Conservation (phyloP, 1,140 invertebrate species). For the Sarcophaga peregrina region DNA sequence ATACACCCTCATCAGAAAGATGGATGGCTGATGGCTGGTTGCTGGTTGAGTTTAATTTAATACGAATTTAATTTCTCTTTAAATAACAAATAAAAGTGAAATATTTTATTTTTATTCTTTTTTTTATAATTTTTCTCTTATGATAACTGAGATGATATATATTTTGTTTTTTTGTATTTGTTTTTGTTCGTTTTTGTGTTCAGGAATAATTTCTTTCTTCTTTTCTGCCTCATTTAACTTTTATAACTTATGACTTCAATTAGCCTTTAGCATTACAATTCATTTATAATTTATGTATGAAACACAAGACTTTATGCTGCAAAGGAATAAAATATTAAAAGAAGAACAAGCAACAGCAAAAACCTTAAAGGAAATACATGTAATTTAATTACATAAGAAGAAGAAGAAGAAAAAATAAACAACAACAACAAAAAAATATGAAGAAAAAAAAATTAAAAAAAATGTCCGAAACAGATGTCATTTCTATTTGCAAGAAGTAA, state of each 20-base stretch:
- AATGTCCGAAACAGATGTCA: constrained; percentile 33
- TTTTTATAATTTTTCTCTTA: no score
- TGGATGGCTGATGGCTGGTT: no score
- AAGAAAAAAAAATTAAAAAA: neutral
- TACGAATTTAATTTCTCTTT: no score
- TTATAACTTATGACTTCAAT: constrained; percentile 37
- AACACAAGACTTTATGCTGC: neutral
- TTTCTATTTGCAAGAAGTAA: neutral
- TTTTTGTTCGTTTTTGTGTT: neutral
- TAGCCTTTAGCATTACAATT: constrained; percentile 34
- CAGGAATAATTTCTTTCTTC: neutral
- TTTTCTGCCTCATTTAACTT: constrained; percentile 34
- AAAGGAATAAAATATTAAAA: neutral
- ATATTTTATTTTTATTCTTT: no score
- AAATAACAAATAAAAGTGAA: no score
- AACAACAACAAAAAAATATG: no score
- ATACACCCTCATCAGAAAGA: no score
- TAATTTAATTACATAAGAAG: constrained; percentile 22
- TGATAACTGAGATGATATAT: no score
- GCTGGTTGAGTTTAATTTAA: no score
- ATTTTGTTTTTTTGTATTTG: neutral
- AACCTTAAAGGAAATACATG: constrained; percentile 15
- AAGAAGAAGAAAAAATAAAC: neutral
- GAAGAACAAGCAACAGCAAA: neutral
- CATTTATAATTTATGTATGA: constrained; percentile 32